Evolutionary conservation across 2,113 vertebrate genomes (phyloP).

Genomic region (Zootoca vivipara): DNA sequence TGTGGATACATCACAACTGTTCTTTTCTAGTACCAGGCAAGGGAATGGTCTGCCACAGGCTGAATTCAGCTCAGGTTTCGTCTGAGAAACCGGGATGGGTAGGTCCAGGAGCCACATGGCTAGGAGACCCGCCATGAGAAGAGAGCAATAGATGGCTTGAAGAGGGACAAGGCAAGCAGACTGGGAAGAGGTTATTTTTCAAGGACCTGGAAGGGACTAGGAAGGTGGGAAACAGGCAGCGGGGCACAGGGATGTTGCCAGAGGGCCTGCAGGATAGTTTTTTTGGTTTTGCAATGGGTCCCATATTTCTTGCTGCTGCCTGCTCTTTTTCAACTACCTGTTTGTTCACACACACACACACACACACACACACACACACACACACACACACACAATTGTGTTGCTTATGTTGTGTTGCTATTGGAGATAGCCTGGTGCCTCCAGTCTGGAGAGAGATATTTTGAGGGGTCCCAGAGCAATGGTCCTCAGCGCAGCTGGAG

Average conservation of each 20-base stretch:
- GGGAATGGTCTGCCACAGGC: background rate
- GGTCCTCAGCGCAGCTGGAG: background rate
- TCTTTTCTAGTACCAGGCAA: background rate
- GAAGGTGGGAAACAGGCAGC: background rate
- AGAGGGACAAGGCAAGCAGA: background rate
- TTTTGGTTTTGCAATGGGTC: no score
- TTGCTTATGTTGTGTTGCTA: background rate
- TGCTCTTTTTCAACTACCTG: no score
- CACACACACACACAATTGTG: no score
- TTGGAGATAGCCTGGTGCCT: background rate
- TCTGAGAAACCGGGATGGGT: background rate
- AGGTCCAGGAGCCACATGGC: background rate
- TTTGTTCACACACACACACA: no score
- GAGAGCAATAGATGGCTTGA: background rate
- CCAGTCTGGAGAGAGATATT: background rate
- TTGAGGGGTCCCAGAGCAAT: background rate
- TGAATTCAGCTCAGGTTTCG: background rate
- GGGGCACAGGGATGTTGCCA: background rate
- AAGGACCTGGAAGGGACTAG: background rate
- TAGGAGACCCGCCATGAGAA: background rate
- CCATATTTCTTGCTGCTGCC: no score
- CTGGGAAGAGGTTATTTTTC: background rate
- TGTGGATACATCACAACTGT: slow-evolving; percentile 38
- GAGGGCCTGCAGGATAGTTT: no score
- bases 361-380: no score